A percentile compares a stretch with the other conserved stretches of the same genome.
Evolutionary conservation across 2,797 vertebrate genomes (phyloP).

Genomic region (Typhlichthys subterraneus): DNA sequence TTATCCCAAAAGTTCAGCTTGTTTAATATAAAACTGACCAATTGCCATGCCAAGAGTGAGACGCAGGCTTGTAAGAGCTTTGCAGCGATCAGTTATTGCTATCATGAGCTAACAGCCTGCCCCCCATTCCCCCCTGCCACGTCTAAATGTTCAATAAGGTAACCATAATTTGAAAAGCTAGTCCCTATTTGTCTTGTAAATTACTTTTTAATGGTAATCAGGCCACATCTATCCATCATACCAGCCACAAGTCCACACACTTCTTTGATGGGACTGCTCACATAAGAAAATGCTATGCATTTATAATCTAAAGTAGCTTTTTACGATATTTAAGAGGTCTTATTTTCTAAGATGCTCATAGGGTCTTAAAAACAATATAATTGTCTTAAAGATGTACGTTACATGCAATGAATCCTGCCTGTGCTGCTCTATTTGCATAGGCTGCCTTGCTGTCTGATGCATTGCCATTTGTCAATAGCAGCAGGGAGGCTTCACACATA

Average conservation of each 20-base stretch:
- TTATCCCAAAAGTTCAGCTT: neutral
- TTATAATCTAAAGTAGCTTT: slow-evolving; percentile 64
- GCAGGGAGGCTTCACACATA: slow-evolving; percentile 14
- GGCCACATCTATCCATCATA: slow-evolving; percentile 68
- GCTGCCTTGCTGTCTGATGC: slow-evolving; percentile 10
- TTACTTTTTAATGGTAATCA: slow-evolving; percentile 74
- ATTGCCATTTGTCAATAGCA: slow-evolving; percentile 47
- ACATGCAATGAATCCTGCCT: slow-evolving; percentile 16
- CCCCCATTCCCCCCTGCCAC: slow-evolving; percentile 36
- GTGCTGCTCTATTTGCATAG: neutral
- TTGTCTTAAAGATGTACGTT: slow-evolving; percentile 16
- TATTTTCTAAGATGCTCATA: no score
- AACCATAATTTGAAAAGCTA: slow-evolving; percentile 61
- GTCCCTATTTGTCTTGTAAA: slow-evolving; percentile 73
- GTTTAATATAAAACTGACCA: neutral
- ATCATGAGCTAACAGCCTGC: slow-evolving; percentile 35
- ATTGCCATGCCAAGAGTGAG: slow-evolving; percentile 5
- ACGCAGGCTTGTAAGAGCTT: neutral
- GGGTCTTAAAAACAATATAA: no score
- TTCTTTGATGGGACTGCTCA: slow-evolving; percentile 62
- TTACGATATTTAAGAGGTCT: no score
- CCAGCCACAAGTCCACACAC: slow-evolving; percentile 47
- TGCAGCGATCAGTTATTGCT: slow-evolving; percentile 21
- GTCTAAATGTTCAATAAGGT: slow-evolving; percentile 54
- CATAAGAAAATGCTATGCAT: slow-evolving; percentile 65